Evolutionary conservation across 1,140 invertebrate species (phyloP), one percentile per base, ranked within the genome.

Genomic region (Gonatopus flavifemur): DNA sequence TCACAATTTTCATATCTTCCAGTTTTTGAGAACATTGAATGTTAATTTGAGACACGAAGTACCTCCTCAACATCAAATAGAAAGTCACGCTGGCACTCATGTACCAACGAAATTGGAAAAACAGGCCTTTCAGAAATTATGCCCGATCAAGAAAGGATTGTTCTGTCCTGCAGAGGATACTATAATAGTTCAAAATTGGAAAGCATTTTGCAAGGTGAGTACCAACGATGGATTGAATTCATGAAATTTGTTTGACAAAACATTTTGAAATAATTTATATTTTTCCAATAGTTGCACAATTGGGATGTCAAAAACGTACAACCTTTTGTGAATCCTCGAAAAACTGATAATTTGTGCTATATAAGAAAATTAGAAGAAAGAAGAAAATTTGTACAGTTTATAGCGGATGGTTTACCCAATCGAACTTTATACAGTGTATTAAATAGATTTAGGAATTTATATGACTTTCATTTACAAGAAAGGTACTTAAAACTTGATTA

Each of bases 361-460:
- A 51, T 66, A 16, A 50, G 53, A 22, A 51, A 35, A 25, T 30
- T 37, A 12, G 22, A 4, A 4, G 48, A 67, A 33, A 63, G 67
- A 41, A 53, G 38, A 25, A 70, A 52, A 31, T 72, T 74, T 53
- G 55, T 65, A 15, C 69, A 70, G 30, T 73, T 72, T 45, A 42
- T 74, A 56, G 67, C 70, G 4, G 24, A 66, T 57, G 68, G 61
- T 12, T 38, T 74, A 36, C 49, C 55, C 36, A 45, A 66, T 18
- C 55, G 72, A 46, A 65, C 60, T 16, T 47, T 74, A 2, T 70
- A 68, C 18, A 72, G 69, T 48, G 64, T 73, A 38, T 67, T 66
- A 39, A 46, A 65, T 8, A 62, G 70, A 59, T 74, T 72, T 48
- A 64, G 39, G 49, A 58, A 49, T 22, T 46, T 71, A 12, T 66